Evolutionary conservation across 2,797 vertebrate genomes (phyloP).

Genomic region (Hyperoplus lanceolatus): DNA sequence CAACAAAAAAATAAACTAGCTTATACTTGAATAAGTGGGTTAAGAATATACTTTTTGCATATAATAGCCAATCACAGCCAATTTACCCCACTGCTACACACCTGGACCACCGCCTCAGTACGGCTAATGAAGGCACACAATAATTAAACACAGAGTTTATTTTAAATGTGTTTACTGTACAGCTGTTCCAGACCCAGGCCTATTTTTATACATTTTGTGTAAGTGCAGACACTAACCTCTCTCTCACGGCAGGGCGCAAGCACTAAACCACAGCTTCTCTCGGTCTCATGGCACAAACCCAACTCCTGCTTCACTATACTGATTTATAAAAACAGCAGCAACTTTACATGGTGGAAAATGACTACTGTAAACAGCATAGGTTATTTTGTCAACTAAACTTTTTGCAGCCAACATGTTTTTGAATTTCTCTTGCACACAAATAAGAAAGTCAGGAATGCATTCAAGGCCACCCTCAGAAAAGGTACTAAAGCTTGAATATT

Average conservation of each 20-base stretch:
- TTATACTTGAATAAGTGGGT: slow-evolving; percentile 58
- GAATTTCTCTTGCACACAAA: background rate
- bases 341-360: background rate
- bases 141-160: slow-evolving; percentile 73
- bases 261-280: slow-evolving; percentile 36
- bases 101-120: slow-evolving; percentile 68
- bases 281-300: background rate
- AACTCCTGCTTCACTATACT: background rate
- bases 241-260: slow-evolving; percentile 36
- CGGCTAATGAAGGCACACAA: slow-evolving; percentile 52
- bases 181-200: slow-evolving; percentile 43
- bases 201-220: slow-evolving; percentile 56
- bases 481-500: background rate
- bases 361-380: background rate
- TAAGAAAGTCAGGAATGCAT: background rate
- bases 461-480: background rate
- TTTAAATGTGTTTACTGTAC: slow-evolving; percentile 61
- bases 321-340: background rate
- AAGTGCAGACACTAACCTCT: slow-evolving; percentile 50
- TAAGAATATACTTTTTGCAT: slow-evolving; percentile 59
- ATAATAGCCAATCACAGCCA: slow-evolving; percentile 55
- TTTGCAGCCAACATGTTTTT: background rate
- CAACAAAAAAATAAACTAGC: slow-evolving; percentile 40
- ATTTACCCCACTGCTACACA: slow-evolving; percentile 62
- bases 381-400: background rate